These are phyloP conservation scores for Lepidurus apus DNA, from an alignment of 1,140 invertebrate species.

Conservation along the genomic window DNA sequence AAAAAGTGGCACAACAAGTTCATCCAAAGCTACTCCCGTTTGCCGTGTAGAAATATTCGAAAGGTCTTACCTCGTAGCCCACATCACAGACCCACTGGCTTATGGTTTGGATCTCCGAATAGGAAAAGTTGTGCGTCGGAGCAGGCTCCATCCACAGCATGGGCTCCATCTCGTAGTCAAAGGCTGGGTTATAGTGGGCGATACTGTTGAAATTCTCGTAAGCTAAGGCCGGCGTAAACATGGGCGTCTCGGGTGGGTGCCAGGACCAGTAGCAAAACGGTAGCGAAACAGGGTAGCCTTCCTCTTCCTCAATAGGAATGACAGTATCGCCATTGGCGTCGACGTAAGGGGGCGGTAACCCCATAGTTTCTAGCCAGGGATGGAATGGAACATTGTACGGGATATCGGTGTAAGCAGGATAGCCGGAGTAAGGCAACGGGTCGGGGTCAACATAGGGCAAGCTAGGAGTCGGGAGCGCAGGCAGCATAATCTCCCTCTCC, in stretches of 20 bases:
- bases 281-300: not conserved
- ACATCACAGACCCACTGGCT: not conserved
- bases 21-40: too few species aligned
- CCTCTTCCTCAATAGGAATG: not conserved
- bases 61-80: not conserved
- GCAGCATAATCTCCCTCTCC: not conserved
- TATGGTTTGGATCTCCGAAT: not conserved
- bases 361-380: not conserved
- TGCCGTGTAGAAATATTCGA: too few species aligned
- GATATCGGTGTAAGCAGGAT: not conserved
- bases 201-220: not conserved
- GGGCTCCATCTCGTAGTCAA: not conserved
- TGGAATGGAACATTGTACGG: not conserved
- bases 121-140: not conserved
- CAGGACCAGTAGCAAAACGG: not conserved
- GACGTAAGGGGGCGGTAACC: not conserved
- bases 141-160: not conserved
- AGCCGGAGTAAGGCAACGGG: not conserved
- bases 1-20: too few species aligned
- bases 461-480: not conserved
- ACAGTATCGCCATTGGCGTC: constrained; percentile 13
- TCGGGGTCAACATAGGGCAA: not conserved
- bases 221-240: not conserved
- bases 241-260: not conserved
- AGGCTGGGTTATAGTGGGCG: not conserved